Base-by-base conservation (phyloP, 1,140 invertebrate genomes). In the Maconellicoccus hirsutus region DNA sequence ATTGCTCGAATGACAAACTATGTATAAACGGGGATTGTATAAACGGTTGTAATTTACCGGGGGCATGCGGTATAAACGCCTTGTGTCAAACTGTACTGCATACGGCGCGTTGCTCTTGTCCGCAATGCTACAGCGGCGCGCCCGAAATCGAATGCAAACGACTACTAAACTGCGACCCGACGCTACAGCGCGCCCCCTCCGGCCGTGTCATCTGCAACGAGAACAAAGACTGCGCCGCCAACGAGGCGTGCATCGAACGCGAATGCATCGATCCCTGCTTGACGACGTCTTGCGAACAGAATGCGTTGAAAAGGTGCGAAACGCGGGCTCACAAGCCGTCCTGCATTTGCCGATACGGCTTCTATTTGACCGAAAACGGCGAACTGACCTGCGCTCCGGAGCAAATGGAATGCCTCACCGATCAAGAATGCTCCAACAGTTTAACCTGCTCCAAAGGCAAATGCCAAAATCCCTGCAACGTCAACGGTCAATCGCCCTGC, bases 1-100 rank as follows among this genome's bases (percentile, higher is more conserved):
- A 94, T 82, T 96, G 93, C 83, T 86, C 91, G 73, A 87, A 89
- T 81, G 91, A 94, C 81, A 91, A 92, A 83, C 89, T 91, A 78
- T 96, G 93, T 84, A 86, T 93, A 80, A 88, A 89, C 81, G 84
- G 86, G 78, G 83, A 88, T 79, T 96, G 93, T 80, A 84, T 91
- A 80, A 91, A 95, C 82, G 93, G 92, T 74, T 96, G 93, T 83
- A 87, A 85, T 75, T 83, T 94, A 75, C 86, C 89, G 75, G 92
- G 89, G 75, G 89, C 89, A 72, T 96, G 93, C 80, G 93, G 93
- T 73, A 84, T 88, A 74, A 93, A 94, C 81, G 92, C 93, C 59
- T 82, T 94, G 38, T 96, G 93, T 79, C 85, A 86, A 75, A 87
- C 91, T 59, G 85, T 93, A 69, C 81, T 89, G 76, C 93, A 94